Evolutionary conservation across 2,113 vertebrate species (phyloP), one percentile per base, ranked within the genome.

Genomic region (Amphilophus citrinellus): DNA sequence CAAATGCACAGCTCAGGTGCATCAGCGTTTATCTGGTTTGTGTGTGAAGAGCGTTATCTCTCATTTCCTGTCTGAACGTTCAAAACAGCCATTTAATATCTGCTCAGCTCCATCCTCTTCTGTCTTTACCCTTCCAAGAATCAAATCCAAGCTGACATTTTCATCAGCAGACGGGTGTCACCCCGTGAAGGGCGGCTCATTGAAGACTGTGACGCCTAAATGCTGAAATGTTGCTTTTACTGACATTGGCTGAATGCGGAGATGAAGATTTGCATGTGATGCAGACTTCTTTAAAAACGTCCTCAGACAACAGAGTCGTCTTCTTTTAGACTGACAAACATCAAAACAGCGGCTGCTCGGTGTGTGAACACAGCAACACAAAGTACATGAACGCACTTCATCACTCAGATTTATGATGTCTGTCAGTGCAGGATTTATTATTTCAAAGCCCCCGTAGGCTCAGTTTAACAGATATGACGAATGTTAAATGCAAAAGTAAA

Each of bases 81-180:
- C 17, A 56, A 24, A 30, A 10, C 59, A 63, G 50, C 2, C 44
- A 1, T 44, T 61, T 59, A 44, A 32, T 30, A 44, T 39, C n/a
- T 15, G 6, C 68, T 10, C 61, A 8, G 24, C 82, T 62, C 63
- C 47, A 1, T 60, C 75, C 53, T 65, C 77, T 18, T 80, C 61
- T 14, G 0, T 39, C 61, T 66, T n/a, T 15, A 15, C 24, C 18
- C n/a, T 13, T 59, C 44, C 2, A 3, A 77, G 35, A 61, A 71
- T 83, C 77, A 73, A 80, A 83, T 77, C 68, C 62, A 15, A 39
- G 73, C 42, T 71, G 89, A 90, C 86, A 58, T 79, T 86, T 88
- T 59, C 78, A 76, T 71, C 75, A 44, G 61, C 39, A 39, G 61
- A 61, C 61, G 39, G 22, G 50, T 2, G 15, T 30, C 4, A 2